phyloP scores from a whole-genome alignment of 2,797 vertebrate species.

The Sciurus vulgaris region DNA sequence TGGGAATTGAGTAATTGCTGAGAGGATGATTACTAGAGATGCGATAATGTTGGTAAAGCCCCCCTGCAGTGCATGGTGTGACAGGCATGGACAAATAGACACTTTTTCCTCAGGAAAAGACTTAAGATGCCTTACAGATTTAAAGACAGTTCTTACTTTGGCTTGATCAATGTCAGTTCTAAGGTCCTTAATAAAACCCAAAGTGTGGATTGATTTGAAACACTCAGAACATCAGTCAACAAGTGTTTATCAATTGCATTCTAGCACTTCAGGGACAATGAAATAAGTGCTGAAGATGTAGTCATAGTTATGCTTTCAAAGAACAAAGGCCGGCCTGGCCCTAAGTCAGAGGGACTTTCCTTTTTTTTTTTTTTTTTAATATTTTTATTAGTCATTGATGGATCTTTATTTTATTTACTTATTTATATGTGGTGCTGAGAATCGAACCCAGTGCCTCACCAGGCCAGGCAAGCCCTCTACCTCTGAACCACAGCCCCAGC shows the following conservation, averaged over 20 bases:
- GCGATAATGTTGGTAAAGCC: constrained; percentile 19
- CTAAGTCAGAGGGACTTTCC: not conserved
- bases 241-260: constrained; percentile 62
- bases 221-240: constrained; percentile 41
- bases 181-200: constrained; percentile 63
- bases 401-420: too few species aligned
- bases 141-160: constrained; percentile 46
- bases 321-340: constrained; percentile 37
- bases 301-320: constrained; percentile 58
- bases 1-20: constrained; percentile 35
- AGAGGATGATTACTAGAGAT: constrained; percentile 49
- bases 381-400: too few species aligned
- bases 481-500: too few species aligned
- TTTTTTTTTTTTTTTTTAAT: too few species aligned
- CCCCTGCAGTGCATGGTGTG: not conserved
- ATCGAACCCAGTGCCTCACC: too few species aligned
- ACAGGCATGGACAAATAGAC: not conserved
- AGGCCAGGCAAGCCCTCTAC: too few species aligned
- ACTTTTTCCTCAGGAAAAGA: constrained; percentile 30
- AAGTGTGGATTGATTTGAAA: constrained; percentile 68
- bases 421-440: too few species aligned
- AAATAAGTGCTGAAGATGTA: constrained; percentile 54
- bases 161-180: constrained; percentile 53
- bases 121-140: constrained; percentile 57
- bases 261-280: constrained; percentile 4